Evolutionary conservation across 2,113 vertebrate genomes (phyloP), one percentile per base, ranked within the genome.

Genomic region (Tichodroma muraria): DNA sequence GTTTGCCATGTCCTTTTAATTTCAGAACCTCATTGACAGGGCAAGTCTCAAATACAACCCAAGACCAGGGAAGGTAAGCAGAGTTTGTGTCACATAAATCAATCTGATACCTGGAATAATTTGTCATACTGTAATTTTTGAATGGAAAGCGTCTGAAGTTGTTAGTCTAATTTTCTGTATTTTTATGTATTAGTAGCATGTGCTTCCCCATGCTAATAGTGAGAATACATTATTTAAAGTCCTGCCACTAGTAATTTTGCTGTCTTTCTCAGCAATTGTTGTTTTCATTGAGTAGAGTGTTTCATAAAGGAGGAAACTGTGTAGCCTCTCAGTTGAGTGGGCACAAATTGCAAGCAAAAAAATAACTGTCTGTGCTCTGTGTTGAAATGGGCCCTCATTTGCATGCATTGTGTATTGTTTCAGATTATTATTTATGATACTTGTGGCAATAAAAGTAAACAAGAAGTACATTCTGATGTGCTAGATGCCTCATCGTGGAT

Each of bases 61-160:
- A 75, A 98, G 98, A 95, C 98, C 98, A 15, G 98, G 98, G 65
- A 98, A 98, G 97, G 98, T 98, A 95, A 98, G 97, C 59, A 53
- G 57, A 53, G 30, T 20, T 72, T 86, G 75, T 73, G 50, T 49
- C 59, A 33, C 6, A 2, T 70, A 56, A 50, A n/a, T 82, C 40
- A 49, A 24, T 77, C 31, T 82, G 42, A 70, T 66, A 13, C 12
- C 3, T 56, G n/a, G 28, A 79, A 64, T 92, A 57, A 78, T 90
- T 80, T 68, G 21, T 78, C 40, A 47, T 64, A 44, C 9, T 15
- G 30, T 66, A 16, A 71, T 70, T 89, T 92, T 91, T 87, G 15
- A 89, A 77, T 45, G 21, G 27, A 76, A 70, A 76, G 18, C 9
- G 28, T 59, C 20, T 88, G 24, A 77, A 52, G 23, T 64, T 71